These are phyloP conservation scores for Probaryconus sp. DNA, from an alignment of 1,140 invertebrate species.

Conservation along the genomic window DNA sequence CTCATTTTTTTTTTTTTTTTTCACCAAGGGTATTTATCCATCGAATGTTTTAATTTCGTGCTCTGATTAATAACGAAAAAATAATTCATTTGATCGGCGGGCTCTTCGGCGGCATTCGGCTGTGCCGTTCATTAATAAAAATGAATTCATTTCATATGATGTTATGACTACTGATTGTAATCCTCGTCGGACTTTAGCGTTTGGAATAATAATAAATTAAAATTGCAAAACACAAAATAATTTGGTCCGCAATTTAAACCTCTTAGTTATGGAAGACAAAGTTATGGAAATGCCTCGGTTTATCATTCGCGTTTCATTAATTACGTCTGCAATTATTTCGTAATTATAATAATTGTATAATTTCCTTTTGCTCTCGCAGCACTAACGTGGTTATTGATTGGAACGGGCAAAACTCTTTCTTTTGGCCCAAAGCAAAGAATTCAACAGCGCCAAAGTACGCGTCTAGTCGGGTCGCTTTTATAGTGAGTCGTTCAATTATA, in stretches of 20 bases:
- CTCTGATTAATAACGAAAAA: slow-evolving; percentile 25
- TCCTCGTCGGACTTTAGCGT: slow-evolving; percentile 10
- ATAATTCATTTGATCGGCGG: slow-evolving; percentile 16
- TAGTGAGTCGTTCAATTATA: slow-evolving; percentile 16
- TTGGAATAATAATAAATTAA: slow-evolving; percentile 38
- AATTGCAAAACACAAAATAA: slow-evolving; percentile 25
- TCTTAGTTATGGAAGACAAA: slow-evolving; percentile 20
- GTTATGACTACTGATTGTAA: slow-evolving; percentile 31
- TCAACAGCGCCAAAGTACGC: too few relatives aligned
- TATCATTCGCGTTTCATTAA: slow-evolving; percentile 21
- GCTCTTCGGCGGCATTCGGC: slow-evolving; percentile 14
- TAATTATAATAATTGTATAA: slow-evolving; percentile 13
- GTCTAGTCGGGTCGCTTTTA: not conserved
- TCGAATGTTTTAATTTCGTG: slow-evolving; percentile 17
- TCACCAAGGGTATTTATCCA: not conserved
- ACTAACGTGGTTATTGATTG: slow-evolving; percentile 7
- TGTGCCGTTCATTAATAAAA: slow-evolving; percentile 24
- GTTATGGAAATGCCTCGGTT: slow-evolving; percentile 13
- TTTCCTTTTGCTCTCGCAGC: not conserved
- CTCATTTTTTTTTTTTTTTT: too few relatives aligned
- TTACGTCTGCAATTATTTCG: slow-evolving; percentile 14
- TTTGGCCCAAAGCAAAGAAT: too few relatives aligned
- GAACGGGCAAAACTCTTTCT: too few relatives aligned
- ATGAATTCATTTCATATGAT: slow-evolving; percentile 27
- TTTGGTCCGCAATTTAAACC: slow-evolving; percentile 12